Percentiles rank a stretch among this genome's conserved stretches.
Conservation (phyloP, 2,113 vertebrate genomes). For the Andinoacara biseriatus region DNA sequence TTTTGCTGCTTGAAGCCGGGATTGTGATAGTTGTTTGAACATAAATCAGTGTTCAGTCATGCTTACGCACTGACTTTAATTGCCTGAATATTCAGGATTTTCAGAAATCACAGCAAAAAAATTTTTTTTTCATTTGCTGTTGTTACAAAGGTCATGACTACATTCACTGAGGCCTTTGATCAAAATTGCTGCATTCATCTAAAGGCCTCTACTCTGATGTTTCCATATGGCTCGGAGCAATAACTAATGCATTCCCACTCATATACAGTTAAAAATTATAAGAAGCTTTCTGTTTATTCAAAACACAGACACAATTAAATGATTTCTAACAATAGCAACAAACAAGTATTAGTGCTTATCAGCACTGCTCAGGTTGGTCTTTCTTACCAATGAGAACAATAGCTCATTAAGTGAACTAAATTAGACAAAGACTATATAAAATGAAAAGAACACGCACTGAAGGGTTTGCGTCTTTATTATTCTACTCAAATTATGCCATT, state of each 20-base stretch:
- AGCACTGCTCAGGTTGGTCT: not conserved
- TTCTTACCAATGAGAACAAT: not conserved
- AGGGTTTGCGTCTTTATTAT: not conserved
- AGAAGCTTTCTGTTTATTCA: not conserved
- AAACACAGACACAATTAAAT: conserved; percentile 3
- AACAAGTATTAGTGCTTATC: not conserved
- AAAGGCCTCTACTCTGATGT: conserved; percentile 2
- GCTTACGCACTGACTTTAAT: not conserved
- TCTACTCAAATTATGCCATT: not conserved
- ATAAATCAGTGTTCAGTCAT: not conserved
- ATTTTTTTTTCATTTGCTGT: not conserved
- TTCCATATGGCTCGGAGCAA: not conserved
- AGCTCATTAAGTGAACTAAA: not conserved
- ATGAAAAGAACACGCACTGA: not conserved
- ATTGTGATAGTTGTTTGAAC: not conserved
- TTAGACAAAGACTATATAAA: not conserved
- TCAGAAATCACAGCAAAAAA: not conserved
- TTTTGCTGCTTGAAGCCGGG: not conserved
- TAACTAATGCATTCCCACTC: not conserved
- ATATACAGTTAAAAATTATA: not conserved
- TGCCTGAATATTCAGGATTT: not conserved
- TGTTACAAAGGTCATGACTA: not conserved
- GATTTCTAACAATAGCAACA: not conserved
- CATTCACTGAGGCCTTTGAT: not conserved
- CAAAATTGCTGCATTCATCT: not conserved